phyloP scores from a whole-genome alignment of 2,888 invertebrate species.

The Drosophila greeni region DNA sequence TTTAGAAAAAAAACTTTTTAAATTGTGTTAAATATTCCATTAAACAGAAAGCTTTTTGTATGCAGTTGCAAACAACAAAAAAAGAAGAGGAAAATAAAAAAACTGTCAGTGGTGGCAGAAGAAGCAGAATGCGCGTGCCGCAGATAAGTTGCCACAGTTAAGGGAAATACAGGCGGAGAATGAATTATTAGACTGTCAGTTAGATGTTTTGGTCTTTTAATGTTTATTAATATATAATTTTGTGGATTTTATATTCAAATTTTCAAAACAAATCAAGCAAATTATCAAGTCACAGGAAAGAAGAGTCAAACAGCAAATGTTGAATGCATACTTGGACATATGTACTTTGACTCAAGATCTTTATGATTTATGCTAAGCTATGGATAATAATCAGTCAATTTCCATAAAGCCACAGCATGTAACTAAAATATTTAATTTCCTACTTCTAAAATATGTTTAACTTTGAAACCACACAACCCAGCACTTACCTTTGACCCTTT shows the following conservation, averaged over 20 bases:
- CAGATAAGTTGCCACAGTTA: constrained; percentile 54
- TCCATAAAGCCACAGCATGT: no score
- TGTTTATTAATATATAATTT: no score
- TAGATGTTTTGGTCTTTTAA: background rate
- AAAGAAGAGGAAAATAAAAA: constrained; percentile 6
- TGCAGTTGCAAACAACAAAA: constrained; percentile 47
- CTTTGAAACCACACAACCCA: background rate
- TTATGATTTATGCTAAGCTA: no score
- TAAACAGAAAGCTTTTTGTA: constrained; percentile 70
- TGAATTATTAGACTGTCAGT: background rate
- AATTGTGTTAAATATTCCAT: constrained; percentile 75
- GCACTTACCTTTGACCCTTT: background rate
- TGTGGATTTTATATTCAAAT: no score
- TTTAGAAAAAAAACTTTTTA: constrained; percentile 63
- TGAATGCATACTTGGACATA: no score
- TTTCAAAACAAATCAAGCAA: background rate
- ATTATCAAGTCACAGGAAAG: no score
- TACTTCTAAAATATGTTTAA: background rate
- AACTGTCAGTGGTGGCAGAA: constrained; percentile 38
- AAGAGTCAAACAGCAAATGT: background rate
- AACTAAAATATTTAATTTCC: background rate
- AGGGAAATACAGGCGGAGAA: constrained; percentile 14
- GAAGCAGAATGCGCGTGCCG: constrained; percentile 38
- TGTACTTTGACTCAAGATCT: no score
- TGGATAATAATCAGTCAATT: no score